Conservation (phyloP, 2,113 vertebrate genomes). For the Xyliphius kryptos region DNA sequence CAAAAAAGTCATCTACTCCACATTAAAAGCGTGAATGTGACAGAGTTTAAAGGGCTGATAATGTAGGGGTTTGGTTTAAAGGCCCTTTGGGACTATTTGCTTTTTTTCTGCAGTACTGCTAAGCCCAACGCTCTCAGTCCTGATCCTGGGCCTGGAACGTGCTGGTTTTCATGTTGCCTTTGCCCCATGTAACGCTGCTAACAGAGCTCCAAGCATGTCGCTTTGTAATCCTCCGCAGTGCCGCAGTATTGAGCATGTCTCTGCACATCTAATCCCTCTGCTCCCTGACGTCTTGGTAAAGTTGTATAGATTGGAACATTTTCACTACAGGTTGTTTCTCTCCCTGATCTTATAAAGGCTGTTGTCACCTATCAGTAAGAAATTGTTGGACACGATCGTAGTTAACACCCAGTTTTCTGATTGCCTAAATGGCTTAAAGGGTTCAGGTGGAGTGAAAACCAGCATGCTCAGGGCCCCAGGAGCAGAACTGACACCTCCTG, state of each 20-base stretch:
- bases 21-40: conserved; percentile 34
- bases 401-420: conserved; percentile 45
- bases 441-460: conserved; percentile 73
- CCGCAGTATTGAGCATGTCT: conserved; percentile 34
- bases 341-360: conserved; percentile 4
- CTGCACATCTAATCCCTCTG: conserved; percentile 22
- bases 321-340: background rate
- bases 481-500: conserved; percentile 63
- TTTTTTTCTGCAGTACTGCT: conserved; percentile 14
- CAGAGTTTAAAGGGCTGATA: conserved; percentile 28
- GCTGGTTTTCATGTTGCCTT: conserved; percentile 71
- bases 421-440: conserved; percentile 54
- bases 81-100: conserved; percentile 22
- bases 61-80: conserved; percentile 19
- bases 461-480: conserved; percentile 66
- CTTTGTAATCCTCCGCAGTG: conserved; percentile 34
- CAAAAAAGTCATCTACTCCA: conserved; percentile 20
- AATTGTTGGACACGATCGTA: conserved; percentile 11
- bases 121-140: conserved; percentile 47
- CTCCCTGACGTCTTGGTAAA: background rate
- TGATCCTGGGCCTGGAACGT: conserved; percentile 56
- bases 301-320: background rate
- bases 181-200: conserved; percentile 42
- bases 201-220: conserved; percentile 36
- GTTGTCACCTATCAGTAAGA: conserved; percentile 14